A percentile compares a stretch with the other conserved stretches of the same genome.
These are phyloP conservation scores for Heliconius erato DNA, from an alignment of 2,888 invertebrate genomes.

Conservation along the genomic window DNA sequence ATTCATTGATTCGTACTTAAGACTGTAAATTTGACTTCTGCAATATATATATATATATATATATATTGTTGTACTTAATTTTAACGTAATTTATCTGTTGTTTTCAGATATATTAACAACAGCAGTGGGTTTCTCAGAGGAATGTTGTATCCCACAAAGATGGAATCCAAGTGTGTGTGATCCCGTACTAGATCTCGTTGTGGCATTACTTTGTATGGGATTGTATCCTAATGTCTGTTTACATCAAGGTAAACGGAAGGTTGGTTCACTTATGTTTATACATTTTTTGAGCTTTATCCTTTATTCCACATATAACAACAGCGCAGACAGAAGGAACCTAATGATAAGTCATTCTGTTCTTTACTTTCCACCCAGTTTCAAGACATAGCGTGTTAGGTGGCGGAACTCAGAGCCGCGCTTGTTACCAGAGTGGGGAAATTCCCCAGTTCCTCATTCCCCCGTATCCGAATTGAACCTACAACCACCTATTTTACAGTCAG, in stretches of 20 bases:
- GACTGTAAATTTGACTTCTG: neutral
- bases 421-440: too few species aligned
- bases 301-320: too few species aligned
- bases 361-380: too few species aligned
- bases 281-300: too few species aligned
- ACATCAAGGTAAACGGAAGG: conserved; percentile 97
- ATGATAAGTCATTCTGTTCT: too few species aligned
- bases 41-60: neutral
- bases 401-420: too few species aligned
- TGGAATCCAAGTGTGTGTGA: conserved; percentile 93
- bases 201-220: conserved; percentile 95
- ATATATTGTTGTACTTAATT: neutral
- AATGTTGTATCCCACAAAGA: conserved; percentile 90
- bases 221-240: conserved; percentile 98
- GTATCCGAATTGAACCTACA: too few species aligned
- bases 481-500: too few species aligned
- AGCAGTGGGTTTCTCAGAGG: conserved; percentile 94
- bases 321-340: too few species aligned
- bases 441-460: too few species aligned
- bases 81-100: conserved; percentile 67
- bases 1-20: neutral
- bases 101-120: conserved; percentile 87
- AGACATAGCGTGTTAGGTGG: too few species aligned
- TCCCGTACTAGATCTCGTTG: conserved; percentile 92
- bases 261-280: conserved; percentile 56